Percentiles rank a stretch among this genome's conserved stretches.
phyloP scores from a whole-genome alignment of 2,888 invertebrate species.

The Hedychridium roseum region DNA sequence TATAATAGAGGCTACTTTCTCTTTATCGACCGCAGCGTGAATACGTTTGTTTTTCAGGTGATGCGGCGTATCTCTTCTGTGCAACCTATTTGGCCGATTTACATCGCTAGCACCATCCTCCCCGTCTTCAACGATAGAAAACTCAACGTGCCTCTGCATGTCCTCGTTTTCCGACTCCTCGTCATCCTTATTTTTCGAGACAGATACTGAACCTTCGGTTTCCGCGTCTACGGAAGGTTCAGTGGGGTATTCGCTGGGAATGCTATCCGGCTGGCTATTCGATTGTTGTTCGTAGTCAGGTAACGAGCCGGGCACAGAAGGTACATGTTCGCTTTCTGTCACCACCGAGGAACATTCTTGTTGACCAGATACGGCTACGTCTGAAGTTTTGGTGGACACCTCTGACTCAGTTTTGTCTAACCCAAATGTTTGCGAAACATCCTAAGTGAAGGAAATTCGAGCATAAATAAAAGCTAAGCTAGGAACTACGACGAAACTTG shows the following conservation, averaged over 20 bases:
- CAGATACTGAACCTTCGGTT: slow-evolving; percentile 67
- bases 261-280: slow-evolving; percentile 18
- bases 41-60: slow-evolving; percentile 98
- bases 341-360: slow-evolving; percentile 13
- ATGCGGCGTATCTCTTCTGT: slow-evolving; percentile 97
- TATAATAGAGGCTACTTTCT: slow-evolving; percentile 78
- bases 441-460: slow-evolving; percentile 43
- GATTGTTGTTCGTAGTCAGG: slow-evolving; percentile 16
- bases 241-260: slow-evolving; percentile 17
- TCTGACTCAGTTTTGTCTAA: slow-evolving; percentile 54
- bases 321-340: slow-evolving; percentile 26
- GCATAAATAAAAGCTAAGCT: too few species aligned
- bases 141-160: slow-evolving; percentile 59
- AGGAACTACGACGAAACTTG: not conserved
- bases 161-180: slow-evolving; percentile 75
- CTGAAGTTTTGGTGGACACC: slow-evolving; percentile 23
- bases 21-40: slow-evolving; percentile 72
- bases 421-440: slow-evolving; percentile 60
- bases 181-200: slow-evolving; percentile 68
- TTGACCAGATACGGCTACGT: slow-evolving; percentile 21
- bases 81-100: slow-evolving; percentile 74
- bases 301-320: slow-evolving; percentile 13
- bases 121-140: slow-evolving; percentile 58
- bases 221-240: slow-evolving; percentile 53
- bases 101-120: slow-evolving; percentile 65